Evolutionary conservation across 2,113 vertebrate genomes (phyloP).

Genomic region (Typhlomys cinereus): DNA sequence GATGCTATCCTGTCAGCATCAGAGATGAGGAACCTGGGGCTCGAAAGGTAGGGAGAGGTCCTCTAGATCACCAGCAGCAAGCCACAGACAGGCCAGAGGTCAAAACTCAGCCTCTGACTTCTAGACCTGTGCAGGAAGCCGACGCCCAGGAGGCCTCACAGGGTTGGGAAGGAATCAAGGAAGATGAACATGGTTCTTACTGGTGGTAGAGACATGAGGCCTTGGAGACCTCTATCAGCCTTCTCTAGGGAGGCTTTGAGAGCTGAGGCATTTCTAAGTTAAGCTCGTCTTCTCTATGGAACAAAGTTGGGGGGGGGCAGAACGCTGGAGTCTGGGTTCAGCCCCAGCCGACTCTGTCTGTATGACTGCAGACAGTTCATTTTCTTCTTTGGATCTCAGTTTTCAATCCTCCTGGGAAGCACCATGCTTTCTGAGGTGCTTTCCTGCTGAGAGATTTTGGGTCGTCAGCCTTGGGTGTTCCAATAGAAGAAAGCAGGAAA

Average conservation of each 20-base stretch:
- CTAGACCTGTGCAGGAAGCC: not conserved
- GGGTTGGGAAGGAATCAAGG: not conserved
- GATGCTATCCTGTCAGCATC: not conserved
- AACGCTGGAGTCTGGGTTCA: too few species aligned
- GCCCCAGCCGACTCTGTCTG: too few species aligned
- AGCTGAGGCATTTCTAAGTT: not conserved
- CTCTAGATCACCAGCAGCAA: not conserved
- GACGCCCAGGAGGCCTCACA: too few species aligned
- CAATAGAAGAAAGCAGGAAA: too few species aligned
- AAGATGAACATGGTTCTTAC: not conserved
- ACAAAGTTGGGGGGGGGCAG: fast-evolving
- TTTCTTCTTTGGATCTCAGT: too few species aligned
- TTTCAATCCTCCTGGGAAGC: too few species aligned
- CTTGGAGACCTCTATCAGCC: not conserved
- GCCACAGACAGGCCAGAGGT: not conserved
- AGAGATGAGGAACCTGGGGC: not conserved
- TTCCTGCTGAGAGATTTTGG: too few species aligned
- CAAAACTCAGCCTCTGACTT: not conserved
- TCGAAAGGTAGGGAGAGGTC: not conserved
- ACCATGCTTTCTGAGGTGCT: too few species aligned
- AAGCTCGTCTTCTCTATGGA: not conserved
- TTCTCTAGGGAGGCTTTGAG: not conserved
- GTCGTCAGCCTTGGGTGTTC: too few species aligned
- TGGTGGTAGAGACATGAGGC: not conserved
- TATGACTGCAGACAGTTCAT: too few species aligned